Percentiles rank a stretch among this genome's conserved stretches.
phyloP scores from a whole-genome alignment of 2,888 invertebrate genomes.

The Synanthedon andrenaeformis region DNA sequence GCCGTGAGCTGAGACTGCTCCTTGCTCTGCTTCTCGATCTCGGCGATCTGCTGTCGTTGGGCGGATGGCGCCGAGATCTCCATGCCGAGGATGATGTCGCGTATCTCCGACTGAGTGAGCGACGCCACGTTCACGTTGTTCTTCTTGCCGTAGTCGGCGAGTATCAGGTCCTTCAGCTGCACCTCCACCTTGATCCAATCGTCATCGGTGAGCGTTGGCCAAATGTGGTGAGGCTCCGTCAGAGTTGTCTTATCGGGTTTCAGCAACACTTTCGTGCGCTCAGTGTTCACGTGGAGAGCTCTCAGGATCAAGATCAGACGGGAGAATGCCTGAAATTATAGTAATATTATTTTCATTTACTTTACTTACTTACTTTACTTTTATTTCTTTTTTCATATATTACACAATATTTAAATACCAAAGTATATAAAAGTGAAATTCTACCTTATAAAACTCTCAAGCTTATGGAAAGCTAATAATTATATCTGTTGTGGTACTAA shows the following conservation, averaged over 20 bases:
- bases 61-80: conserved; percentile 99
- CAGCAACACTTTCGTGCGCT: conserved; percentile 96
- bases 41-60: conserved; percentile 98
- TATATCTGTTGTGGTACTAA: too few species aligned
- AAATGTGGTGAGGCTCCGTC: conserved; percentile 99
- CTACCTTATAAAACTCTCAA: too few species aligned
- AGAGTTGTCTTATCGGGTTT: conserved; percentile 99
- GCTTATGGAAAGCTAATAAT: too few species aligned
- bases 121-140: conserved; percentile 99
- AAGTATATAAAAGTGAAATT: too few species aligned
- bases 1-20: conserved; percentile 98
- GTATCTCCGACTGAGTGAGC: conserved; percentile 98
- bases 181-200: conserved; percentile 99
- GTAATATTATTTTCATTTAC: neutral
- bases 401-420: too few species aligned
- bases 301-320: conserved; percentile 95
- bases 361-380: neutral
- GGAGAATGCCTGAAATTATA: conserved; percentile 82
- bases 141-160: conserved; percentile 99
- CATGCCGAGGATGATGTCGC: conserved; percentile 99
- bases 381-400: too few species aligned
- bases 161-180: conserved; percentile 96
- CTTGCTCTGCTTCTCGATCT: conserved; percentile 99
- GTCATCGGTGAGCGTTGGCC: conserved; percentile 97
- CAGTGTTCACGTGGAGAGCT: conserved; percentile 98